Evolutionary conservation across 2,888 invertebrate species (phyloP).

Genomic region (Athalia rosae): DNA sequence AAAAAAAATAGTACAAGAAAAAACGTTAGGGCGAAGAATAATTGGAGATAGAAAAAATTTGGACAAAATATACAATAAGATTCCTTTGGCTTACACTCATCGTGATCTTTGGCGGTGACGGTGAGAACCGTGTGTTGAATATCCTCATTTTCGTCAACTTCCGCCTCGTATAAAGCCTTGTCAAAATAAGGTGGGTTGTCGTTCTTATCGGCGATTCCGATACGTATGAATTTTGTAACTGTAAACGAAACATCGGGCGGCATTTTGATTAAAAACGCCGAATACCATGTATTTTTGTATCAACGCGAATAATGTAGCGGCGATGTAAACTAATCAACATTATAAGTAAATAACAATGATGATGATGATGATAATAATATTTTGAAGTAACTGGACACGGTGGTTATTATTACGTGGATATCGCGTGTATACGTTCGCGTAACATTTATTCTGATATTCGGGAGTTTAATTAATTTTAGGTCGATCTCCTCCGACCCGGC

Average conservation of each 20-base stretch:
- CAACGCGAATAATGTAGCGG: too few species aligned
- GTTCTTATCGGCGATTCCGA: slow-evolving; percentile 99
- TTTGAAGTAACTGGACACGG: not conserved
- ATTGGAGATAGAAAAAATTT: slow-evolving; percentile 20
- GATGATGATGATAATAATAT: too few species aligned
- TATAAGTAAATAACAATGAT: too few species aligned
- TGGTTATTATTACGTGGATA: too few species aligned
- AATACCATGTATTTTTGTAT: slow-evolving; percentile 32
- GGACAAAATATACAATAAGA: not conserved
- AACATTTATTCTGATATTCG: slow-evolving; percentile 32
- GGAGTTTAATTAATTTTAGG: slow-evolving; percentile 41
- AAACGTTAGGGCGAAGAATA: slow-evolving; percentile 50
- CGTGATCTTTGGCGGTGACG: slow-evolving; percentile 99
- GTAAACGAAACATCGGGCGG: slow-evolving; percentile 70
- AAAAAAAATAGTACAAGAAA: slow-evolving; percentile 56
- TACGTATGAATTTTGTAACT: slow-evolving; percentile 99
- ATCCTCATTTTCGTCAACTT: slow-evolving; percentile 98
- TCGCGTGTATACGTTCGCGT: not conserved
- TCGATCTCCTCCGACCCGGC: not conserved
- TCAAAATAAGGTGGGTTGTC: slow-evolving; percentile 99
- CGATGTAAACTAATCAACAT: too few species aligned
- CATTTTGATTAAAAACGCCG: slow-evolving; percentile 54
- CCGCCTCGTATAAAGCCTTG: slow-evolving; percentile 96
- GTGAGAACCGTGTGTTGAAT: slow-evolving; percentile 97
- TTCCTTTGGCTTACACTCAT: slow-evolving; percentile 89